phyloP scores from a whole-genome alignment of 2,888 invertebrate species.

The Priocnemis perturbator region DNA sequence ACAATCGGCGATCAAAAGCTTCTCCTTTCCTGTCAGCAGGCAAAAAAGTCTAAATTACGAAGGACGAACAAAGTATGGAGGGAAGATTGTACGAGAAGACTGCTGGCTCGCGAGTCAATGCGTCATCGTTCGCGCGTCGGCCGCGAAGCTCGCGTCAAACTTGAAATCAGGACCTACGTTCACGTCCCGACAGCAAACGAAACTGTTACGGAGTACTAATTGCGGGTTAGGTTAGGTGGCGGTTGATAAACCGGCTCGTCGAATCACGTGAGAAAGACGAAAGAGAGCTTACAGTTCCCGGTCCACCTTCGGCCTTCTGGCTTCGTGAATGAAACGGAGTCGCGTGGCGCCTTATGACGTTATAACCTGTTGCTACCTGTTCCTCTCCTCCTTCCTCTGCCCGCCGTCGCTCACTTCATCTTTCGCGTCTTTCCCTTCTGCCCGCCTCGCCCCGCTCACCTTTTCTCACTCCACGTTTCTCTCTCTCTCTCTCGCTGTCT shows the following conservation, averaged over 20 bases:
- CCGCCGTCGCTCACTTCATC: constrained; percentile 10
- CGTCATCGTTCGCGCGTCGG: too few relatives aligned
- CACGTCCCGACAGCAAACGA: constrained; percentile 21
- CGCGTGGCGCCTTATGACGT: constrained; percentile 74
- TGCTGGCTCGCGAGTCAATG: too few relatives aligned
- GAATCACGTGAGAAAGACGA: constrained; percentile 51
- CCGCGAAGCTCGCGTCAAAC: too few relatives aligned
- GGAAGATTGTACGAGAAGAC: too few relatives aligned
- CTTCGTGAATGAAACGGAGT: constrained; percentile 72
- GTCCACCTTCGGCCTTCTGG: constrained; percentile 53
- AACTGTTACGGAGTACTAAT: constrained; percentile 59
- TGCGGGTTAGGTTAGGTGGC: constrained; percentile 44
- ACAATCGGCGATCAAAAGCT: too few relatives aligned
- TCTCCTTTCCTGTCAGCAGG: too few relatives aligned
- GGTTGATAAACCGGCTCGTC: constrained; percentile 55
- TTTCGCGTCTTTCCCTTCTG: neutral
- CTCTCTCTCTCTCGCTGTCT: neutral
- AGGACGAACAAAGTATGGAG: too few relatives aligned
- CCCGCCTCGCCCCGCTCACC: neutral
- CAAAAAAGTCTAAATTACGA: too few relatives aligned
- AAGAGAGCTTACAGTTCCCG: constrained; percentile 57
- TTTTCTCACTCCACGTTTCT: neutral
- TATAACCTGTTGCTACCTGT: constrained; percentile 73
- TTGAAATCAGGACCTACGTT: too few relatives aligned
- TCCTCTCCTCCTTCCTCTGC: constrained; percentile 39